Evolutionary conservation across 2,113 vertebrate genomes (phyloP).

Genomic region (Elaphurus davidianus): DNA sequence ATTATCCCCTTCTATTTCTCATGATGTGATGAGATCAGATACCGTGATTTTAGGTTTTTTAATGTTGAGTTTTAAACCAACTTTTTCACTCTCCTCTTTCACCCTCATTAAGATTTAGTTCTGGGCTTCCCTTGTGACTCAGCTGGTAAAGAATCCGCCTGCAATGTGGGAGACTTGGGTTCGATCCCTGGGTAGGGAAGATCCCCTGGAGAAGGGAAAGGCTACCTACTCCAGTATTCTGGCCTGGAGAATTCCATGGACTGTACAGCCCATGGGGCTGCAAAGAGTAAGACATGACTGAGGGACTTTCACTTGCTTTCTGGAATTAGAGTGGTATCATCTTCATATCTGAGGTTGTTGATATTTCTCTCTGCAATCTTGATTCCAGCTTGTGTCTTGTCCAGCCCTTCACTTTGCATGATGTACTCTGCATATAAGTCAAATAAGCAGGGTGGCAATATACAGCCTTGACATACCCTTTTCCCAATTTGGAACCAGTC

Average conservation of each 20-base stretch:
- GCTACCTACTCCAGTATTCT: not conserved
- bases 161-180: not conserved
- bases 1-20: not conserved
- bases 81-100: not conserved
- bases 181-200: not conserved
- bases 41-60: not conserved
- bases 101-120: not conserved
- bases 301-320: not conserved
- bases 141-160: not conserved
- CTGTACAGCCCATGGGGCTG: not conserved
- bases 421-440: not conserved
- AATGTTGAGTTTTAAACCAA: not conserved
- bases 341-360: not conserved
- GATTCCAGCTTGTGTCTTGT: not conserved
- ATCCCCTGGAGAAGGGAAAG: not conserved
- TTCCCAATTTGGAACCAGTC: not conserved
- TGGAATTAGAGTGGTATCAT: not conserved
- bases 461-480: not conserved
- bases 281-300: not conserved
- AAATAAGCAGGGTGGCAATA: not conserved
- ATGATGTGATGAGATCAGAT: not conserved
- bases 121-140: not conserved
- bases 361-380: not conserved
- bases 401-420: not conserved
- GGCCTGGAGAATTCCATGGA: not conserved